Percentiles rank a stretch among this genome's conserved stretches.
Evolutionary conservation across 1,140 invertebrate species (phyloP).

Genomic region (Lamellibrachia luymesi): DNA sequence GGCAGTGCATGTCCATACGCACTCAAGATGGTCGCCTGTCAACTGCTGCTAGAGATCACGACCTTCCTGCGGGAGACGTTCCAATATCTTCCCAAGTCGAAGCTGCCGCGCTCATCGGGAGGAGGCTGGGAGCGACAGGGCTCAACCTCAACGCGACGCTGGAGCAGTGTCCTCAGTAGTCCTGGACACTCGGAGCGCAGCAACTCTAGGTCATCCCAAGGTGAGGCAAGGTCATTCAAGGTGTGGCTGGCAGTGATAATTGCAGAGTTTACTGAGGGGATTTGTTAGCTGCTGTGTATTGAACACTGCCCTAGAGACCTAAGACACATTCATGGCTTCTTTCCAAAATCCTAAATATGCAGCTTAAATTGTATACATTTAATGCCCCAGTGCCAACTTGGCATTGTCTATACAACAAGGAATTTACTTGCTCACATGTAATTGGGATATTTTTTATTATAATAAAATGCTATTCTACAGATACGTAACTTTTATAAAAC

Average conservation of each 20-base stretch:
- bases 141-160: conserved; percentile 48
- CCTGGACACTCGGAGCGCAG: conserved; percentile 54
- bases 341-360: too few relatives aligned
- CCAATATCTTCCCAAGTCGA: conserved; percentile 62
- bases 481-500: too few relatives aligned
- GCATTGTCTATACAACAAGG: too few relatives aligned
- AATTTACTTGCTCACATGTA: too few relatives aligned
- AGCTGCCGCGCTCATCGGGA: conserved; percentile 26
- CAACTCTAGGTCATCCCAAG: conserved; percentile 28
- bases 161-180: conserved; percentile 48
- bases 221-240: conserved; percentile 17
- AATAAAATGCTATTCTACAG: too few relatives aligned
- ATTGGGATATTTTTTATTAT: too few relatives aligned
- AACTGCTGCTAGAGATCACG: conserved; percentile 93
- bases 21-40: conserved; percentile 86
- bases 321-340: too few relatives aligned
- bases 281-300: too few relatives aligned
- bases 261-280: too few relatives aligned
- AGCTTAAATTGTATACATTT: too few relatives aligned
- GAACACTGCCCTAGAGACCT: too few relatives aligned
- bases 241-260: neutral
- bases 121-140: conserved; percentile 51
- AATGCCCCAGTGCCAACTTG: too few relatives aligned
- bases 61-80: conserved; percentile 96
- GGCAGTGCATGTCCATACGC: conserved; percentile 88